Percentiles rank a stretch among this genome's conserved stretches.
Evolutionary conservation across 2,113 vertebrate species (phyloP).

Genomic region (Uria aalge): DNA sequence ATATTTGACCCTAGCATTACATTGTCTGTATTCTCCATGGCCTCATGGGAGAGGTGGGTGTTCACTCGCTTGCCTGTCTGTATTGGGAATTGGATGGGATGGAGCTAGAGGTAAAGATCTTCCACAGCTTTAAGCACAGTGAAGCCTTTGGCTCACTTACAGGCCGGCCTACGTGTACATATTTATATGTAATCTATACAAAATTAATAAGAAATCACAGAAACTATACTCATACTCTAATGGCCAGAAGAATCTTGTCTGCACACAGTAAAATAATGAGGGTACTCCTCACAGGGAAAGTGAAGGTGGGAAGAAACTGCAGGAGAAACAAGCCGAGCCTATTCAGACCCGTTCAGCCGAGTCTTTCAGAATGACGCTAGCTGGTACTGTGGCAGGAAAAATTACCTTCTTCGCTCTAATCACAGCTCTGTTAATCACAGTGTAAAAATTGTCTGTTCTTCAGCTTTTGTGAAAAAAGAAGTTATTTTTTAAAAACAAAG

Average conservation of each 20-base stretch:
- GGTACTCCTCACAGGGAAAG: neutral
- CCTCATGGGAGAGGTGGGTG: rapidly evolving
- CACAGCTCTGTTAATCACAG: neutral
- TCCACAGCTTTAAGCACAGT: neutral
- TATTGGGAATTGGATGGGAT: neutral
- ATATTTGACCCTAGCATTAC: neutral
- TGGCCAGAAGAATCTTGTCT: neutral
- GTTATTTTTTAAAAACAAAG: neutral
- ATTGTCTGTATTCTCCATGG: neutral
- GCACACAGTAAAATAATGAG: neutral
- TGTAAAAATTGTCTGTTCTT: neutral
- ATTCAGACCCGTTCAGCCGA: neutral
- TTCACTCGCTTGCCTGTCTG: neutral
- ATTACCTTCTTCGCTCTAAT: neutral
- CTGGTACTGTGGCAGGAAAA: neutral
- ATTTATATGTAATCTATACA: neutral
- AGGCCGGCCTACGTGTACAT: neutral
- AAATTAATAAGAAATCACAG: neutral
- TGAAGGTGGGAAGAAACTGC: neutral
- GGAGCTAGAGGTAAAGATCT: neutral
- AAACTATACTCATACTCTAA: neutral
- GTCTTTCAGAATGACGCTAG: neutral
- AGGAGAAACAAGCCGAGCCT: neutral
- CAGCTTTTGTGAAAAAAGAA: neutral
- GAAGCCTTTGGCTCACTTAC: neutral